Evolutionary conservation across 2,888 invertebrate genomes (phyloP).

Genomic region (Habroteleia sp.): DNA sequence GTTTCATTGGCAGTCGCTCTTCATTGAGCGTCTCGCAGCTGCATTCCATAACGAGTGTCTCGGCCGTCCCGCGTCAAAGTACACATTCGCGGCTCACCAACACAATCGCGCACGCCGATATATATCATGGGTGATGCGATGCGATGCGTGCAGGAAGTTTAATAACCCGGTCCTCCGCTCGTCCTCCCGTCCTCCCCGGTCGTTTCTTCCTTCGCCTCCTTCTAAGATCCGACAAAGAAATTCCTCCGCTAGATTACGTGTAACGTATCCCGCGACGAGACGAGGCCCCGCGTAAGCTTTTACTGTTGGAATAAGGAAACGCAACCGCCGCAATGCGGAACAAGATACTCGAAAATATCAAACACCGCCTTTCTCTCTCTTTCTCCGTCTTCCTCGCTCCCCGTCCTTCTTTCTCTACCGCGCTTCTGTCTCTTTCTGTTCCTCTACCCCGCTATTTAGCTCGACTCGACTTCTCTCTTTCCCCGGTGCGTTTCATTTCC

Average conservation of each 20-base stretch:
- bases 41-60: slow-evolving; percentile 59
- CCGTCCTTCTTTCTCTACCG: too few species aligned
- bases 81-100: slow-evolving; percentile 47
- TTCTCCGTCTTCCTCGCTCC: neutral
- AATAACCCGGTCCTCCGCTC: slow-evolving; percentile 69
- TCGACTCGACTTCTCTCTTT: neutral
- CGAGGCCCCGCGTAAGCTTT: slow-evolving; percentile 67
- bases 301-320: slow-evolving; percentile 66
- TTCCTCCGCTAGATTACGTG: slow-evolving; percentile 74
- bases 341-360: slow-evolving; percentile 61
- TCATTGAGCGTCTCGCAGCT: slow-evolving; percentile 57
- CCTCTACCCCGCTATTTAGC: neutral
- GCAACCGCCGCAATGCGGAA: slow-evolving; percentile 62
- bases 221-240: slow-evolving; percentile 74
- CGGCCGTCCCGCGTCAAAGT: slow-evolving; percentile 47
- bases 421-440: neutral
- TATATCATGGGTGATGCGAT: slow-evolving; percentile 63
- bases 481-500: neutral
- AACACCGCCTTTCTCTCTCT: slow-evolving; percentile 28
- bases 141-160: slow-evolving; percentile 70
- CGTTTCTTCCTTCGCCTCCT: slow-evolving; percentile 49
- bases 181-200: slow-evolving; percentile 46
- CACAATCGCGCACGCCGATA: slow-evolving; percentile 39
- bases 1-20: slow-evolving; percentile 56
- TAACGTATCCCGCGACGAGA: slow-evolving; percentile 66